phyloP scores from a whole-genome alignment of 2,888 invertebrate species.

The Dolichomitus sp. region DNA sequence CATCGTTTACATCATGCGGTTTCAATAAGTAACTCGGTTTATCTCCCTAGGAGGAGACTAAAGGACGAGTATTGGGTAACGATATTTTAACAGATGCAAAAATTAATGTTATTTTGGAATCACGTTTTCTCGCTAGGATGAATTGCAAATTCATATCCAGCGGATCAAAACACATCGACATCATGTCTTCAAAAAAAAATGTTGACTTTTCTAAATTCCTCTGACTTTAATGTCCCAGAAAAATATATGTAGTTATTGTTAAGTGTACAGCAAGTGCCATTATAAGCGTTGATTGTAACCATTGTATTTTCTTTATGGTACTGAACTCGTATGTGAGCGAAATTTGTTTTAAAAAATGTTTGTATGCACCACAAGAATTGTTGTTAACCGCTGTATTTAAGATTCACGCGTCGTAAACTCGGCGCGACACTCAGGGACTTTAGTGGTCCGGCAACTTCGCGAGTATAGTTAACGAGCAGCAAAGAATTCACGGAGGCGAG shows the following conservation, averaged over 20 bases:
- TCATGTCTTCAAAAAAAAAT: not conserved
- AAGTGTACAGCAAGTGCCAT: not conserved
- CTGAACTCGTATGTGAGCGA: not conserved
- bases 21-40: not conserved
- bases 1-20: constrained; percentile 4
- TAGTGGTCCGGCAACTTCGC: not conserved
- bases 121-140: too few relatives aligned
- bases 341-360: not conserved
- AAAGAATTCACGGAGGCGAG: constrained; percentile 6
- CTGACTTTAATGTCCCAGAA: not conserved
- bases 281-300: not conserved
- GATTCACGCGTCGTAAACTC: constrained; percentile 24
- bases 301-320: not conserved
- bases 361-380: not conserved
- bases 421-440: constrained; percentile 3
- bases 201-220: not conserved
- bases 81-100: too few relatives aligned
- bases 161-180: too few relatives aligned
- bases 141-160: too few relatives aligned
- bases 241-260: not conserved
- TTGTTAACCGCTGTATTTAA: constrained; percentile 15
- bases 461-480: constrained; percentile 16
- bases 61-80: not conserved
- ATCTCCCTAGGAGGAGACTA: not conserved
- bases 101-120: too few relatives aligned